phyloP scores from a whole-genome alignment of 1,140 invertebrate species.

The Mycetomoellerius zeteki region DNA sequence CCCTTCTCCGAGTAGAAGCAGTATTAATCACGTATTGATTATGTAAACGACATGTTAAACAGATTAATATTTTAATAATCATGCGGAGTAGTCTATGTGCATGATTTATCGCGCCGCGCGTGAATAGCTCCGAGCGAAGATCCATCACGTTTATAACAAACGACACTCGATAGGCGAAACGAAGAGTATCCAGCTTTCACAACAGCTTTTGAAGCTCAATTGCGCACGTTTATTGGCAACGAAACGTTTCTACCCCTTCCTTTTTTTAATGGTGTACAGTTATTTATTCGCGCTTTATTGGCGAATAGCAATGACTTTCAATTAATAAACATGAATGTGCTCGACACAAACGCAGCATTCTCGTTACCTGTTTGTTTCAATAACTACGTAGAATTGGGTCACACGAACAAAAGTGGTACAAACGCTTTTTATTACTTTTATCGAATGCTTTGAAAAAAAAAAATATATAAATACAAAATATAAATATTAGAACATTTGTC shows the following conservation, averaged over 20 bases:
- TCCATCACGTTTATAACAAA: constrained; percentile 40
- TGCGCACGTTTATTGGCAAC: constrained; percentile 50
- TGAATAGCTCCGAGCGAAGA: constrained; percentile 9
- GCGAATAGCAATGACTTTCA: constrained; percentile 49
- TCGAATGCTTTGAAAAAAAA: constrained; percentile 12
- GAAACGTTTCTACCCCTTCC: not conserved
- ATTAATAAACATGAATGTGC: constrained; percentile 56
- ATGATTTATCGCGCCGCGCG: not conserved
- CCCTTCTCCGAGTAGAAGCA: not conserved
- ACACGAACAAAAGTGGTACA: not conserved
- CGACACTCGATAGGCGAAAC: constrained; percentile 21
- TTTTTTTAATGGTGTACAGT: constrained; percentile 34
- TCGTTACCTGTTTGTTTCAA: constrained; percentile 46
- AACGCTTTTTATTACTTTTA: constrained; percentile 47
- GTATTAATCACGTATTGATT: constrained; percentile 9
- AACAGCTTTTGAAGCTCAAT: constrained; percentile 62
- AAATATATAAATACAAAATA: constrained; percentile 8
- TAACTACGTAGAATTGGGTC: constrained; percentile 28
- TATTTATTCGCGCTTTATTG: constrained; percentile 56
- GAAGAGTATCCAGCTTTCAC: constrained; percentile 55
- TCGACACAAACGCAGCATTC: not conserved
- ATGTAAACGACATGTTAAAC: not conserved
- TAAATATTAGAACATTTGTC: not conserved
- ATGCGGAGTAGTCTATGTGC: not conserved
- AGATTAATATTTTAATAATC: constrained; percentile 36